A percentile compares a stretch with the other conserved stretches of the same genome.
These are phyloP conservation scores for Argentina silus DNA, from an alignment of 2,797 vertebrate species.

Conservation along the genomic window DNA sequence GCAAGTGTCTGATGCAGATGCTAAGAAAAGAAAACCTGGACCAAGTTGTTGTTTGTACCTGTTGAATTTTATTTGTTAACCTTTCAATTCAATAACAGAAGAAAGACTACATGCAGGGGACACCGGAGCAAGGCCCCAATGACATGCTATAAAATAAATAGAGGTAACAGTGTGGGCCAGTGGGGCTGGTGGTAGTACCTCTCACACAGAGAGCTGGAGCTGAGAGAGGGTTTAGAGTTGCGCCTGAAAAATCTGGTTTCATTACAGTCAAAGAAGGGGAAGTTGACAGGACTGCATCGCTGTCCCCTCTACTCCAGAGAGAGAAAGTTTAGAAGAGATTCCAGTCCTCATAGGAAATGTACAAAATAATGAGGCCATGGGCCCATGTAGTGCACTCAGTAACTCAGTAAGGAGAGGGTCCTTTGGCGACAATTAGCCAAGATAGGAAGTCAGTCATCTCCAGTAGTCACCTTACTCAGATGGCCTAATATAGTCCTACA, in stretches of 20 bases:
- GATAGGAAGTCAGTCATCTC: neutral
- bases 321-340: conserved; percentile 51
- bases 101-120: conserved; percentile 62
- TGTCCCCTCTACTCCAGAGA: conserved; percentile 21
- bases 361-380: conserved; percentile 42
- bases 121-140: conserved; percentile 53
- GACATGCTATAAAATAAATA: conserved; percentile 79
- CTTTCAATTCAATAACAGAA: conserved; percentile 68
- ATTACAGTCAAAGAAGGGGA: conserved; percentile 42
- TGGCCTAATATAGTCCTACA: conserved; percentile 23
- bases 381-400: conserved; percentile 39
- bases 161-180: conserved; percentile 46
- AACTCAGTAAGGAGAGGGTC: conserved; percentile 10
- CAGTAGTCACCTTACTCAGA: conserved; percentile 23
- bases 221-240: neutral
- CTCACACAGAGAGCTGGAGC: conserved; percentile 26
- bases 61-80: conserved; percentile 73
- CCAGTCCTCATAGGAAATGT: conserved; percentile 71
- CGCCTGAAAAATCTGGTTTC: conserved; percentile 39
- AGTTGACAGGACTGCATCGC: conserved; percentile 11
- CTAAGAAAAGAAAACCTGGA: neutral
- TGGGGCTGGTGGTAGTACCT: neutral
- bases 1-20: conserved; percentile 10
- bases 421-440: conserved; percentile 19
- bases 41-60: conserved; percentile 34